These are phyloP conservation scores for Chelonoidis abingdonii DNA, from an alignment of 2,113 vertebrate species.

Conservation along the genomic window DNA sequence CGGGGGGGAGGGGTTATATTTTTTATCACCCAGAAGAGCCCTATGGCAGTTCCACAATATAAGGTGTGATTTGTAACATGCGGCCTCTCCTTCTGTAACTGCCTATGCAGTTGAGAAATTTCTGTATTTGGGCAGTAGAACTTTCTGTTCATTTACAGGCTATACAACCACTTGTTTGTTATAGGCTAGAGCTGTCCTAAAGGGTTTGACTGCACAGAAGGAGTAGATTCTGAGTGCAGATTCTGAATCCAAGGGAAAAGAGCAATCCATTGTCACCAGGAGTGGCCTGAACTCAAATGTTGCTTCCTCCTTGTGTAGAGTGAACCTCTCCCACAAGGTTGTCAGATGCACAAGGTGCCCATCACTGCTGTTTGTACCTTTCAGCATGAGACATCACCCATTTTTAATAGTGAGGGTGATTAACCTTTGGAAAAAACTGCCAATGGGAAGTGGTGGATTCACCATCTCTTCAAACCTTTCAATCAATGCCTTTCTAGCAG, in stretches of 20 bases:
- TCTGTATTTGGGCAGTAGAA: background rate
- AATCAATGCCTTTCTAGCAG: background rate
- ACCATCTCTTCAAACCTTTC: background rate
- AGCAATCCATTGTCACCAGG: background rate
- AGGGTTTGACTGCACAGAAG: background rate
- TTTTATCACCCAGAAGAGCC: background rate
- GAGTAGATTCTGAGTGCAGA: background rate
- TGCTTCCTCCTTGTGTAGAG: background rate
- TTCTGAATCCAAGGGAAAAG: background rate
- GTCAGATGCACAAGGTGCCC: background rate
- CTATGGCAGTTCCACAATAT: background rate
- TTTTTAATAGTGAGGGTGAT: background rate
- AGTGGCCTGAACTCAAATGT: background rate
- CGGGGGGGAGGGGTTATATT: too few species aligned
- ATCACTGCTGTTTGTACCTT: background rate
- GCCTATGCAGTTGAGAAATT: background rate
- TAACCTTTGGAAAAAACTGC: background rate
- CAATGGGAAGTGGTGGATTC: background rate
- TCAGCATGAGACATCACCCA: background rate
- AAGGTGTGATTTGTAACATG: background rate
- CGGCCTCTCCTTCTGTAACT: background rate
- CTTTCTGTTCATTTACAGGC: background rate
- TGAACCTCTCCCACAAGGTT: background rate
- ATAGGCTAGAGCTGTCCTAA: background rate
- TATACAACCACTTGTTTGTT: background rate